phyloP scores from a whole-genome alignment of 2,113 vertebrate species.

The Apodemus sylvaticus region DNA sequence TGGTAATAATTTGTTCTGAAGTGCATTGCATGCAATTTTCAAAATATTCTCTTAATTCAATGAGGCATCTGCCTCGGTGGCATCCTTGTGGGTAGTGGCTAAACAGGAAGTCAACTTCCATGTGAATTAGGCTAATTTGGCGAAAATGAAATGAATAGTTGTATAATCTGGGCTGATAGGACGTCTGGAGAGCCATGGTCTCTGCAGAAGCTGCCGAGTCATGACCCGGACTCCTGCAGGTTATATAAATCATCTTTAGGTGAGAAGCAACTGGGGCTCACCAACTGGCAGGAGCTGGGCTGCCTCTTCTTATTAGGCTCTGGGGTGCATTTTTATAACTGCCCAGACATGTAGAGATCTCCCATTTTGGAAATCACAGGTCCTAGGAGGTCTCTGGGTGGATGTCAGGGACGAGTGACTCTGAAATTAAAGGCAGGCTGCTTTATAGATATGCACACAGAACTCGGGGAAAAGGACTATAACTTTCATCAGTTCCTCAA shows the following conservation, averaged over 20 bases:
- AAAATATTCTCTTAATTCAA: conserved; percentile 81
- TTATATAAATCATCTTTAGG: conserved; percentile 71
- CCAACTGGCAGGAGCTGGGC: not conserved
- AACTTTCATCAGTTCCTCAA: conserved; percentile 22
- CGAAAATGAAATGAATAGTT: conserved; percentile 81
- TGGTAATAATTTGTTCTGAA: conserved; percentile 40
- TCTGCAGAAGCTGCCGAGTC: conserved; percentile 28
- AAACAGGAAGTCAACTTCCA: conserved; percentile 85
- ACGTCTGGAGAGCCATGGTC: not conserved
- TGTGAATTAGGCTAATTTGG: conserved; percentile 80
- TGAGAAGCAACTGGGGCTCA: conserved; percentile 42
- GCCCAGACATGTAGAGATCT: conserved; percentile 3
- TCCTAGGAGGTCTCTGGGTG: not conserved
- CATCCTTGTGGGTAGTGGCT: conserved; percentile 81
- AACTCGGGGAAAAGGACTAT: not conserved
- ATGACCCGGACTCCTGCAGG: conserved; percentile 26
- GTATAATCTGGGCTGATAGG: conserved; percentile 72
- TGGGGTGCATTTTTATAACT: conserved; percentile 21
- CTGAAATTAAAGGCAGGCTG: conserved; percentile 34
- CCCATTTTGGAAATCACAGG: not conserved
- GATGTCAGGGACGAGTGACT: not conserved
- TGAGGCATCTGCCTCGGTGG: conserved; percentile 85
- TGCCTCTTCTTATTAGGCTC: conserved; percentile 50
- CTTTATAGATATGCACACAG: not conserved
- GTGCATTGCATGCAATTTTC: conserved; percentile 66